Evolutionary conservation across 2,113 vertebrate species (phyloP).

Genomic region (Indicator indicator): DNA sequence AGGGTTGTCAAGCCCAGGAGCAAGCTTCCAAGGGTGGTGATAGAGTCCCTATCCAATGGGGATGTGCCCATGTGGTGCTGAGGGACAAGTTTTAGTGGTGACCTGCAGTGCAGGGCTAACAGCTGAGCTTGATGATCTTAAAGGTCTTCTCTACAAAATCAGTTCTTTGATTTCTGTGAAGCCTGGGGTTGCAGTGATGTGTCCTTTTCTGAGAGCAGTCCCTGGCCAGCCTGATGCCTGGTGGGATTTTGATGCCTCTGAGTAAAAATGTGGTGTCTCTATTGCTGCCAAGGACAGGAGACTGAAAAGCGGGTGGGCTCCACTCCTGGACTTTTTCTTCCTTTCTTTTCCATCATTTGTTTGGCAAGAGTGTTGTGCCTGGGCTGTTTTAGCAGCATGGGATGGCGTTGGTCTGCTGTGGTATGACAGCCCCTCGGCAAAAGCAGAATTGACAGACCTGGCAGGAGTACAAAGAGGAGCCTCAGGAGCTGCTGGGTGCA

Average conservation of each 20-base stretch:
- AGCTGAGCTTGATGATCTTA: too few relatives aligned
- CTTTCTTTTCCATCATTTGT: not conserved
- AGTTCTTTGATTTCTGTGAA: too few relatives aligned
- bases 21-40: too few relatives aligned
- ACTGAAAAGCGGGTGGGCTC: not conserved
- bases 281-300: not conserved
- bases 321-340: not conserved
- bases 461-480: constrained; percentile 43
- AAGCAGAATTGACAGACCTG: constrained; percentile 24
- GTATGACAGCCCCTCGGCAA: not conserved
- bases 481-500: not conserved
- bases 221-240: not conserved
- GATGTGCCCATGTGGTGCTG: too few relatives aligned
- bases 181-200: accelerated
- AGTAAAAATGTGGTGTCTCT: not conserved
- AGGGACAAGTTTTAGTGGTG: too few relatives aligned
- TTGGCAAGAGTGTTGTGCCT: not conserved
- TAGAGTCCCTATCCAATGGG: too few relatives aligned
- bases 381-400: constrained; percentile 19
- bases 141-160: too few relatives aligned
- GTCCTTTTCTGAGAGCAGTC: not conserved
- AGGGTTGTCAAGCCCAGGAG: too few relatives aligned
- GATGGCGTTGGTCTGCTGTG: not conserved
- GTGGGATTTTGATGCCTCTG: not conserved
- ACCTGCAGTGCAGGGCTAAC: too few relatives aligned